phyloP scores from a whole-genome alignment of 2,113 vertebrate genomes.

The Capreolus pygargus region DNA sequence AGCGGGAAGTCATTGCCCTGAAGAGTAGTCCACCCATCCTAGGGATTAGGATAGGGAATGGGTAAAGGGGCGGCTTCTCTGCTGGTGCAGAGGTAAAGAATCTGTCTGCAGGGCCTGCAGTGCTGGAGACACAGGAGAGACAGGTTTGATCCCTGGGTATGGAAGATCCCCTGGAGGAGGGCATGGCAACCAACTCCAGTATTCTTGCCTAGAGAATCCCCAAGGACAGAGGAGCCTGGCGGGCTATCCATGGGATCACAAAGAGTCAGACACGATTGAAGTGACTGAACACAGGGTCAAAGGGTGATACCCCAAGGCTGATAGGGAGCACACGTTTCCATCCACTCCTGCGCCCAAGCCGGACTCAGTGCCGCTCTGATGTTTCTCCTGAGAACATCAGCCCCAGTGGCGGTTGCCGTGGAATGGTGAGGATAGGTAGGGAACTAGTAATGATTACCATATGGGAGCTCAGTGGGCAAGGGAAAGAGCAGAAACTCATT shows the following conservation, averaged over 20 bases:
- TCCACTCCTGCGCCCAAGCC: neutral
- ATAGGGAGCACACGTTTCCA: neutral
- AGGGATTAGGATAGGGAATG: neutral
- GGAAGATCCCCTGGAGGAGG: neutral
- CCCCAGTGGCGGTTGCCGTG: too few relatives aligned
- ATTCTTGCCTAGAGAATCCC: neutral
- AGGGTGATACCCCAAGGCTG: neutral
- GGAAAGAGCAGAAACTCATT: neutral
- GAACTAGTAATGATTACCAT: neutral
- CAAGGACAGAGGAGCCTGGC: neutral
- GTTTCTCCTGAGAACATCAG: neutral
- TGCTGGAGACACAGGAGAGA: neutral
- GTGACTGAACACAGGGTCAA: neutral
- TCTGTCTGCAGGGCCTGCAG: neutral
- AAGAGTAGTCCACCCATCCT: neutral
- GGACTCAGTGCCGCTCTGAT: neutral
- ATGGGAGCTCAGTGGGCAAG: neutral
- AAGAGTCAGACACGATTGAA: neutral
- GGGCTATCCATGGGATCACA: fast-evolving
- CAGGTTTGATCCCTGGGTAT: neutral
- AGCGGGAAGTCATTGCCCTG: neutral
- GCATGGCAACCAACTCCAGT: neutral
- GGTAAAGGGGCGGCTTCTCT: neutral
- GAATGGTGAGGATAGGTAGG: neutral
- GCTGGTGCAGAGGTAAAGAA: neutral